phyloP scores from a whole-genome alignment of 2,113 vertebrate genomes.

The Acanthisitta chloris region DNA sequence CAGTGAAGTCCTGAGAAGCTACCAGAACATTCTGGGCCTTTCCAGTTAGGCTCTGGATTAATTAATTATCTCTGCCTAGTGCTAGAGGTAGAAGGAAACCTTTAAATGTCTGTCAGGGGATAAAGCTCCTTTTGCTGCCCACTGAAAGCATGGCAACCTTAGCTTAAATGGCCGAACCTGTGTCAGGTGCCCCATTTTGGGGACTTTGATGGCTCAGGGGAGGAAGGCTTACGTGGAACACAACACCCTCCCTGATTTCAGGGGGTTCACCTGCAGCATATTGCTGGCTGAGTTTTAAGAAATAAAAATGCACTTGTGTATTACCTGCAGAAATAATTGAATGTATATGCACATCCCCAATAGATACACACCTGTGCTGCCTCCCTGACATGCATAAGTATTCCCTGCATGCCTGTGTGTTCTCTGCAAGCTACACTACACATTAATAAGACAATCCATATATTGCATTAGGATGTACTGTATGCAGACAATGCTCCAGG shows the following conservation, averaged over 20 bases:
- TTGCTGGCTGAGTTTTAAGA: neutral
- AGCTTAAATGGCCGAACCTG: neutral
- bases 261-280: neutral
- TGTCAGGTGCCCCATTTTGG: neutral
- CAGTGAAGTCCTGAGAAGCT: neutral
- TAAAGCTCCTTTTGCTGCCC: neutral
- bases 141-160: neutral
- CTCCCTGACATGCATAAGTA: neutral
- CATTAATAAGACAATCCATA: conserved; percentile 60
- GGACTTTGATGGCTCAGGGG: neutral
- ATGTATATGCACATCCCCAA: neutral
- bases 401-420: neutral
- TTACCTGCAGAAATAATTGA: conserved; percentile 5
- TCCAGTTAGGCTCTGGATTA: neutral
- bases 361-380: neutral
- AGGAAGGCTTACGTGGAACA: neutral
- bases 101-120: neutral
- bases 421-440: conserved; percentile 61
- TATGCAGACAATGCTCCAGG: conserved; percentile 65
- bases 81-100: neutral
- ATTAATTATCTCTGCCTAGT: neutral
- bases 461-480: conserved; percentile 53
- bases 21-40: neutral
- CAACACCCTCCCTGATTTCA: neutral
- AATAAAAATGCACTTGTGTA: neutral